Evolutionary conservation across 2,113 vertebrate species (phyloP).

Genomic region (Dinomys branickii): DNA sequence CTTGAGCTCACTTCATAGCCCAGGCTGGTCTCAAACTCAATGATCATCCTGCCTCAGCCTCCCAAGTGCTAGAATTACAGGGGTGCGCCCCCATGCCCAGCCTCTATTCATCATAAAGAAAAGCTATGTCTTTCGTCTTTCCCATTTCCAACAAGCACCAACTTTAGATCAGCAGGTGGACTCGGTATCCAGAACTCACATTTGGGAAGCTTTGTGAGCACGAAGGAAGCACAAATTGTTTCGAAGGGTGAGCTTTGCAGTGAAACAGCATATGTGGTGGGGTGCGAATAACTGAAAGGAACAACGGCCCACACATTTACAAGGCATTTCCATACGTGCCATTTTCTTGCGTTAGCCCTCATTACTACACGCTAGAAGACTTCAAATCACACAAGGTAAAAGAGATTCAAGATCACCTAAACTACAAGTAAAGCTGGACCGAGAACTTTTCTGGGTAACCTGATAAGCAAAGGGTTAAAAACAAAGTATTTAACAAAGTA

Average conservation of each 20-base stretch:
- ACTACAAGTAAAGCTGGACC: slow-evolving; percentile 37
- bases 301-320: background rate
- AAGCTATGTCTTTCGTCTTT: background rate
- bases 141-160: background rate
- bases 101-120: background rate
- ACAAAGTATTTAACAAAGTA: slow-evolving; percentile 2
- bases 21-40: too few relatives aligned
- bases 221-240: background rate
- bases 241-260: slow-evolving; percentile 11
- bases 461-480: slow-evolving; percentile 12
- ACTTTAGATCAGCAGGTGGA: background rate
- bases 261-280: background rate
- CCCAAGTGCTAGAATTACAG: too few relatives aligned
- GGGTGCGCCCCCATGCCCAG: too few relatives aligned
- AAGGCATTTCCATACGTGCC: slow-evolving; percentile 3
- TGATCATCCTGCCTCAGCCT: too few relatives aligned
- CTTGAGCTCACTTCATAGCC: too few relatives aligned
- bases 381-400: slow-evolving; percentile 7
- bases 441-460: background rate
- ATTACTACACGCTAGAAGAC: background rate
- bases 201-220: background rate
- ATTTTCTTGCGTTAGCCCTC: slow-evolving; percentile 13
- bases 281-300: background rate
- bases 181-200: slow-evolving; percentile 15
- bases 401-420: slow-evolving; percentile 19